These are phyloP conservation scores for Oreochromis grahami DNA, from an alignment of 2,797 vertebrate species.

Conservation along the genomic window DNA sequence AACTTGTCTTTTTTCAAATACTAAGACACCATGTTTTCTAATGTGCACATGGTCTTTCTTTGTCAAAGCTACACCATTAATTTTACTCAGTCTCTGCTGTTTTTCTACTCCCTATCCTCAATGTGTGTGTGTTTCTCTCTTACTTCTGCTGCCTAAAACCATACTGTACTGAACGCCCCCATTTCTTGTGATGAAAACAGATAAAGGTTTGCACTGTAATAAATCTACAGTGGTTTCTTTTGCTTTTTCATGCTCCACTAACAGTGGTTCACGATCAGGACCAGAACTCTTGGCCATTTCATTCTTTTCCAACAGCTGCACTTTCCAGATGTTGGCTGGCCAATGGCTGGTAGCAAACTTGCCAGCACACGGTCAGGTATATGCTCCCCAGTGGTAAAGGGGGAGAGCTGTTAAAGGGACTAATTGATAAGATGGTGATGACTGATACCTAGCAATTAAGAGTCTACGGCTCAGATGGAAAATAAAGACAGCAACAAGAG, in stretches of 20 bases:
- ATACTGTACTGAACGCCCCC: slow-evolving; percentile 3
- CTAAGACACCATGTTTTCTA: slow-evolving; percentile 47
- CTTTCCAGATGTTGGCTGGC: slow-evolving; percentile 59
- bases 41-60: slow-evolving; percentile 40
- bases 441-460: not conserved
- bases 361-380: slow-evolving; percentile 42
- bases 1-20: slow-evolving; percentile 37
- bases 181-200: slow-evolving; percentile 59
- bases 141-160: slow-evolving; percentile 12
- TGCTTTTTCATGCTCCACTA: slow-evolving; percentile 53
- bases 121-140: not conserved
- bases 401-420: not conserved
- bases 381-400: not conserved
- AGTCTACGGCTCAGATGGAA: not conserved
- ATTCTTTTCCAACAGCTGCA: slow-evolving; percentile 55
- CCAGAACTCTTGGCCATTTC: slow-evolving; percentile 42
- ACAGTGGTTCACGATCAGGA: slow-evolving; percentile 43
- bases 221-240: slow-evolving; percentile 48
- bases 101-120: slow-evolving; percentile 16
- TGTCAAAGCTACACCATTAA: slow-evolving; percentile 22
- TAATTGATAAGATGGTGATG: slow-evolving; percentile 8
- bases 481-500: not conserved
- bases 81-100: slow-evolving; percentile 20
- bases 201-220: slow-evolving; percentile 56
- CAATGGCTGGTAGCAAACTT: slow-evolving; percentile 43